These are phyloP conservation scores for Agraylea sexmaculata DNA, from an alignment of 1,140 invertebrate species.

Conservation along the genomic window DNA sequence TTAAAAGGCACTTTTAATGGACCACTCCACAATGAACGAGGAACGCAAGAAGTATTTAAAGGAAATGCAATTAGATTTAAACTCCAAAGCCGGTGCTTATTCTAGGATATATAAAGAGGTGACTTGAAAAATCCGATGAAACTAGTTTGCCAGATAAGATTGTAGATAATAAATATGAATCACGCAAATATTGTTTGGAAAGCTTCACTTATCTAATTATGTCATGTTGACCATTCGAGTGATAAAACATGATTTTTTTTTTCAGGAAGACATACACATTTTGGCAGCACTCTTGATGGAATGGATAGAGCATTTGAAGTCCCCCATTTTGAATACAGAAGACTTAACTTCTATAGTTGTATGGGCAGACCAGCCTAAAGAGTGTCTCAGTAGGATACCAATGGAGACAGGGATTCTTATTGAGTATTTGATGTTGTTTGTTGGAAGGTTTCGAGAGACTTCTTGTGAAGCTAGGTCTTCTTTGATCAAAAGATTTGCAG, in stretches of 20 bases:
- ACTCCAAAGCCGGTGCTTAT: slow-evolving; percentile 55
- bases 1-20: slow-evolving; percentile 33
- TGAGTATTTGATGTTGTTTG: slow-evolving; percentile 62
- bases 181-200: too few relatives aligned
- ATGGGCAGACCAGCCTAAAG: slow-evolving; percentile 41
- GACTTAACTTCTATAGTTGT: slow-evolving; percentile 57
- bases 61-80: slow-evolving; percentile 50
- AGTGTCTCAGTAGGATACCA: slow-evolving; percentile 50
- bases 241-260: too few relatives aligned
- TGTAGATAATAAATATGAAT: too few relatives aligned
- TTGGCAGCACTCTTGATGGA: slow-evolving; percentile 51
- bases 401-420: slow-evolving; percentile 50
- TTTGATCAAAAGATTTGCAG: slow-evolving; percentile 49
- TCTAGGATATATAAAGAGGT: slow-evolving; percentile 50
- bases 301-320: slow-evolving; percentile 58
- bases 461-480: slow-evolving; percentile 42
- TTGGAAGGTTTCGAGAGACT: slow-evolving; percentile 52
- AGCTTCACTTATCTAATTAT: too few relatives aligned
- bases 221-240: too few relatives aligned
- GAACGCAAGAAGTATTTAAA: slow-evolving; percentile 38
- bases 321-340: slow-evolving; percentile 52
- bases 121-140: too few relatives aligned
- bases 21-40: slow-evolving; percentile 43
- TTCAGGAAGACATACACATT: slow-evolving; percentile 44
- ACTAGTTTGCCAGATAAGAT: too few relatives aligned